phyloP scores from a whole-genome alignment of 2,888 invertebrate species.

The Dione vanillae region DNA sequence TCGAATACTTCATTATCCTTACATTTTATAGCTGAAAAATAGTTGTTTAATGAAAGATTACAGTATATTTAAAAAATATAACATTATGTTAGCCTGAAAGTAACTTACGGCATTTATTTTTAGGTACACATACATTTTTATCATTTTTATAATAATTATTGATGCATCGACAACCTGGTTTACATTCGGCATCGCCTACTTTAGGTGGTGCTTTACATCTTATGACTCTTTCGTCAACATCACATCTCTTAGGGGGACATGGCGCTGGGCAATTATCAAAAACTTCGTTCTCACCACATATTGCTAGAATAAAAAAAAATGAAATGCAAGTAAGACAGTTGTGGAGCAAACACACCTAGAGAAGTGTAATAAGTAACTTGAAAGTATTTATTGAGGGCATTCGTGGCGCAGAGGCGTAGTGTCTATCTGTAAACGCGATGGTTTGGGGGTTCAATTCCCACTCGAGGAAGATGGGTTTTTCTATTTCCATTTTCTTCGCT shows the following conservation, averaged over 20 bases:
- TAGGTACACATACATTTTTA: conserved; percentile 51
- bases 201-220: conserved; percentile 50
- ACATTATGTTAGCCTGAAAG: not conserved
- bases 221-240: conserved; percentile 49
- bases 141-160: conserved; percentile 52
- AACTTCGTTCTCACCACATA: conserved; percentile 49
- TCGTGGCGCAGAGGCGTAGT: too few species aligned
- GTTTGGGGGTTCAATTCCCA: too few species aligned
- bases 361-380: too few species aligned
- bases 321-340: too few species aligned
- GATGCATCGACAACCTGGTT: conserved; percentile 56
- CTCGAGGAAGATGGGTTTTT: too few species aligned
- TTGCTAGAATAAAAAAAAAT: conserved; percentile 9
- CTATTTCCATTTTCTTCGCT: too few species aligned
- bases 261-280: conserved; percentile 52
- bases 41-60: not conserved
- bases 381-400: too few species aligned
- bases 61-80: not conserved
- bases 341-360: too few species aligned
- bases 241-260: conserved; percentile 54
- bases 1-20: conserved; percentile 38
- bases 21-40: conserved; percentile 27
- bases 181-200: conserved; percentile 54
- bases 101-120: conserved; percentile 45
- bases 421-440: too few species aligned